phyloP scores from a whole-genome alignment of 2,888 invertebrate species.

The Resseliella maxima region DNA sequence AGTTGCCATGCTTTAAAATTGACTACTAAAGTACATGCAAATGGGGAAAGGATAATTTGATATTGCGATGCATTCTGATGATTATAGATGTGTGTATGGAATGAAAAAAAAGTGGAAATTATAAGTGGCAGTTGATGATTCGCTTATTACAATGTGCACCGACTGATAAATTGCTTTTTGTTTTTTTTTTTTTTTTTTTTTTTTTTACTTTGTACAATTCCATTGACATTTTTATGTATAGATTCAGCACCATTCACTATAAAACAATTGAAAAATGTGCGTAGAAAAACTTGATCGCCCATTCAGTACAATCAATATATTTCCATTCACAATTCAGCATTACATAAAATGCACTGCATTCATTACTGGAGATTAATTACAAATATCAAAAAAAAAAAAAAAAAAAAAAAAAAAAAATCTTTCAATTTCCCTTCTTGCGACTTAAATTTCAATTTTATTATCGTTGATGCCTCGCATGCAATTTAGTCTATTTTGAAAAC shows the following conservation, averaged over 20 bases:
- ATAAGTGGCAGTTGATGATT: slow-evolving; percentile 22
- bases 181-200: not conserved
- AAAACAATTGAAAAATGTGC: slow-evolving; percentile 27
- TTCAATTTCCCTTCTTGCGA: not conserved
- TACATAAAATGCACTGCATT: not conserved
- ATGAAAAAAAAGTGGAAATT: slow-evolving; percentile 25
- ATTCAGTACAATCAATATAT: not conserved
- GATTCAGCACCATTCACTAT: not conserved
- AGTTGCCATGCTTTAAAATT: not conserved
- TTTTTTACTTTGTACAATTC: not conserved
- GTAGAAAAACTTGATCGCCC: not conserved
- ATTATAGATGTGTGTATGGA: not conserved
- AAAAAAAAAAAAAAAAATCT: not conserved
- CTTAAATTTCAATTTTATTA: slow-evolving; percentile 6
- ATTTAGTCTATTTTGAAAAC: slow-evolving; percentile 4
- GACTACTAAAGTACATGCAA: not conserved
- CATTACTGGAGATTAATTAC: too few relatives aligned
- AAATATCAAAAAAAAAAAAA: too few relatives aligned
- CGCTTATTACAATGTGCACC: slow-evolving; percentile 33
- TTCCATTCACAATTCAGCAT: not conserved
- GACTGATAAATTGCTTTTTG: slow-evolving; percentile 14
- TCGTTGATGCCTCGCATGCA: not conserved
- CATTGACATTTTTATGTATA: not conserved
- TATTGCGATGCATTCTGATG: not conserved
- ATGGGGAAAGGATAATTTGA: slow-evolving; percentile 28